Evolutionary conservation across 1,140 invertebrate genomes (phyloP).

Genomic region (Platyscapa corneri): DNA sequence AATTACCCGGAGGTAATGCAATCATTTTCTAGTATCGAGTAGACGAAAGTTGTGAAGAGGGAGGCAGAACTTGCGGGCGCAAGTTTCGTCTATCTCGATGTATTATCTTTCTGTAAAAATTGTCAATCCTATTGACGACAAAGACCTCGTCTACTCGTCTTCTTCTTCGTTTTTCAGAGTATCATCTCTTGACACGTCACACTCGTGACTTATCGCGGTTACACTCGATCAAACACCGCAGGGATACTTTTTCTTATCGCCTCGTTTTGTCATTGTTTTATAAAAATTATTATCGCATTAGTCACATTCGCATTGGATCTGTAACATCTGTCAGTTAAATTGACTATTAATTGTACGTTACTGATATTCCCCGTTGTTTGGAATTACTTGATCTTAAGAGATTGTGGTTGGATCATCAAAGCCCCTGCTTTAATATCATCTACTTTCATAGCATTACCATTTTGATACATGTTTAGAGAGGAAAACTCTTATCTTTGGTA

Average conservation of each 20-base stretch:
- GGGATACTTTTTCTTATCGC: not conserved
- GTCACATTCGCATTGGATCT: not conserved
- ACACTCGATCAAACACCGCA: not conserved
- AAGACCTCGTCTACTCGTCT: conserved; percentile 10
- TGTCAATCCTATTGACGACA: not conserved
- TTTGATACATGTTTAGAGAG: no score
- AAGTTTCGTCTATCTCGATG: conserved; percentile 11
- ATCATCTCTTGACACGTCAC: not conserved
- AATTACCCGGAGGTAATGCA: conserved; percentile 66
- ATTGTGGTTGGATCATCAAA: no score
- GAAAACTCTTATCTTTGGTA: no score
- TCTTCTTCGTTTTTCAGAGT: not conserved
- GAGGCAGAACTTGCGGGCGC: not conserved
- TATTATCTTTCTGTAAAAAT: conserved; percentile 32
- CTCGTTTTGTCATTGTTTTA: conserved; percentile 24
- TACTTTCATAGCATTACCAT: no score
- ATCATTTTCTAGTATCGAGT: conserved; percentile 57
- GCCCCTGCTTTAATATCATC: no score
- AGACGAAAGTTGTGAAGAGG: not conserved
- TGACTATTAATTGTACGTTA: not conserved
- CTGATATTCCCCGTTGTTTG: not conserved
- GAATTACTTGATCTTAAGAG: conserved; percentile 9
- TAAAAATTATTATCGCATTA: not conserved
- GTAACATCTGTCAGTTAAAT: not conserved
- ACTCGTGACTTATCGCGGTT: not conserved